phyloP scores from a whole-genome alignment of 2,113 vertebrate genomes.

The Nothobranchius kuhntae region DNA sequence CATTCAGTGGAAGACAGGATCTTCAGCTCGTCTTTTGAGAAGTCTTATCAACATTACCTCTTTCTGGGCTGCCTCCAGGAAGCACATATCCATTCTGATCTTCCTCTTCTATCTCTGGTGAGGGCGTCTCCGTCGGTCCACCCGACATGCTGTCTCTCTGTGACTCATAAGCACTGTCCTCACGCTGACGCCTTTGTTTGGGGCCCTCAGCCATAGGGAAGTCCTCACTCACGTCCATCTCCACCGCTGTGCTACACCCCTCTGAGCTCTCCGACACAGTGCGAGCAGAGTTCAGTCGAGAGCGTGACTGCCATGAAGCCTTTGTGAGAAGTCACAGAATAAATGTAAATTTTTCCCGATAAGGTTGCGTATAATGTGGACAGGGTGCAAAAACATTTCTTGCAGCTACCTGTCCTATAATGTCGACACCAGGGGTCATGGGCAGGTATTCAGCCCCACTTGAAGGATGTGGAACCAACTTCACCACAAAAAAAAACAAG shows the following conservation, averaged over 20 bases:
- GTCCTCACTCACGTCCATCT: slow-evolving; percentile 84
- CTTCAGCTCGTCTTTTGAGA: no score
- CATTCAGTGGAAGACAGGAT: no score
- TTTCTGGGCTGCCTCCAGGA: slow-evolving; percentile 83
- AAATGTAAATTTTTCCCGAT: background rate
- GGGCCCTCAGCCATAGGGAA: slow-evolving; percentile 73
- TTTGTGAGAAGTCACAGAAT: slow-evolving; percentile 23
- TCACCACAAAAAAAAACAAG: slow-evolving; percentile 25
- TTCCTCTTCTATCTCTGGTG: slow-evolving; percentile 82
- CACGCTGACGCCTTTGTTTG: slow-evolving; percentile 79
- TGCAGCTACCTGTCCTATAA: slow-evolving; percentile 73
- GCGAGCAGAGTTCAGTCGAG: slow-evolving; percentile 80
- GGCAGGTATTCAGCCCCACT: slow-evolving; percentile 86
- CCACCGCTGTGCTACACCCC: slow-evolving; percentile 81
- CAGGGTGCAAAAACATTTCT: background rate
- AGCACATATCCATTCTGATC: slow-evolving; percentile 90
- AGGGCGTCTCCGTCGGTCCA: slow-evolving; percentile 72
- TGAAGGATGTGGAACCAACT: slow-evolving; percentile 78
- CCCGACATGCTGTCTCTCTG: slow-evolving; percentile 84
- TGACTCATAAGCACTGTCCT: slow-evolving; percentile 90
- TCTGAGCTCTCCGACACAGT: slow-evolving; percentile 90
- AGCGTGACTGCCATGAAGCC: slow-evolving; percentile 69
- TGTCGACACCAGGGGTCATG: slow-evolving; percentile 84
- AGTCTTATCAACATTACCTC: slow-evolving; percentile 57
- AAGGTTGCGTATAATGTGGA: background rate